Base-by-base conservation (phyloP, 2,113 vertebrate species). In the Pseudopodoces humilis region DNA sequence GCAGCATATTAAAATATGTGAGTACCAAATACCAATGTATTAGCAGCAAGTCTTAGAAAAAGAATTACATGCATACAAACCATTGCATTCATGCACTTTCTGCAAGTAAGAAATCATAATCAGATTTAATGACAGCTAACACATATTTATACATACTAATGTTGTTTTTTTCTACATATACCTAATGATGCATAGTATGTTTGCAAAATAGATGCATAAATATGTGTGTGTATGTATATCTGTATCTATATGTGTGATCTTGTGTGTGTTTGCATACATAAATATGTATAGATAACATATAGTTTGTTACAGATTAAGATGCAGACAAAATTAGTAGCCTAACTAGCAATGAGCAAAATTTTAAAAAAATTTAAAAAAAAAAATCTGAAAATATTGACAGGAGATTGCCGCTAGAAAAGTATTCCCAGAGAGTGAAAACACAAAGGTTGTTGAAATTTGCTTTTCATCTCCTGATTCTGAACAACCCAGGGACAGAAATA, bases 51-150 rank as follows among this genome's bases (percentile, higher is more conserved):
- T 53, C 64, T 85, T 97, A 46, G 94, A 76, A 95, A 97, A 91
- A 95, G 49, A 72, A 82, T 82, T 82, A 25, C 28, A 46, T 52
- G 78, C 33, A 88, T 64, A 86, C 91, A 89, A 89, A 64, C 21
- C 79, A 64, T 83, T 81, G 76, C 46, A 56, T 82, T 41, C 30
- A 21, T 80, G 58, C 39, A 30, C 47, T 79, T 95, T 84, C 93
- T 92, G 47, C n/a, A 96, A 88, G 81, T 92, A 96, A 90, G 49
- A 93, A 97, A 95, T 97, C 81, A 68, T 92, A 91, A 97, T 97
- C 86, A 88, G 41, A 55, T 76, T 87, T 97, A 97, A 96, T 92
- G 92, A 96, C 68, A 86, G 55, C 28, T 87, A 96, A 94, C 74
- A 85, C 35, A 79, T 83, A 76, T 80, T 87, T 97, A 68, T 93